Evolutionary conservation across 2,888 invertebrate species (phyloP).

Genomic region (Caenorhabditis sp.): DNA sequence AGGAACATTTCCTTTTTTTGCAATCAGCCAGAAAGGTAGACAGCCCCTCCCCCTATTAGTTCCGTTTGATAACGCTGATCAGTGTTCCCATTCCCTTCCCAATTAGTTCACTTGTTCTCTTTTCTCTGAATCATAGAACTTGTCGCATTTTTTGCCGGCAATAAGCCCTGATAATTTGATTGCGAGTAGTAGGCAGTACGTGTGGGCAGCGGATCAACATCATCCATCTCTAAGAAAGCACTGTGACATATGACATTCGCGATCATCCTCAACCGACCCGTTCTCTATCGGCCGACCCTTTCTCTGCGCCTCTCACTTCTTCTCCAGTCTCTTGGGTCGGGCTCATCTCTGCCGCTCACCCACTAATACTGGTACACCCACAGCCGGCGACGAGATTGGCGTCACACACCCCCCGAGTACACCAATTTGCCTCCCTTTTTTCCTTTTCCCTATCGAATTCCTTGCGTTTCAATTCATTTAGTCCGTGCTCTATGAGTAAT

Average conservation of each 20-base stretch:
- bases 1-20: slow-evolving; percentile 26
- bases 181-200: slow-evolving; percentile 18
- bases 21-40: not conserved
- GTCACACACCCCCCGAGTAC: slow-evolving; percentile 32
- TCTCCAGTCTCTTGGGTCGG: slow-evolving; percentile 9
- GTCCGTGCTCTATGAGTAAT: slow-evolving; percentile 17
- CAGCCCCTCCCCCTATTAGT: not conserved
- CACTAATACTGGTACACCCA: slow-evolving; percentile 50
- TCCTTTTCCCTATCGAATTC: not conserved
- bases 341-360: slow-evolving; percentile 36
- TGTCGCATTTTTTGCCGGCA: not conserved
- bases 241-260: slow-evolving; percentile 57
- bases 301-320: slow-evolving; percentile 28
- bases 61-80: slow-evolving; percentile 25
- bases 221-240: slow-evolving; percentile 51
- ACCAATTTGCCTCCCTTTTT: slow-evolving; percentile 24
- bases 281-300: slow-evolving; percentile 29
- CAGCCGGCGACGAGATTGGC: slow-evolving; percentile 45
- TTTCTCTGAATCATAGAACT: not conserved
- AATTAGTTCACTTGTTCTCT: not conserved
- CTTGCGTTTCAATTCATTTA: not conserved
- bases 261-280: slow-evolving; percentile 53
- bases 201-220: slow-evolving; percentile 48
- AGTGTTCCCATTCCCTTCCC: not conserved
- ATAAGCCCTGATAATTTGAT: slow-evolving; percentile 27